These are phyloP conservation scores for Hermetia illucens DNA, from an alignment of 1,140 invertebrate species.

Conservation along the genomic window DNA sequence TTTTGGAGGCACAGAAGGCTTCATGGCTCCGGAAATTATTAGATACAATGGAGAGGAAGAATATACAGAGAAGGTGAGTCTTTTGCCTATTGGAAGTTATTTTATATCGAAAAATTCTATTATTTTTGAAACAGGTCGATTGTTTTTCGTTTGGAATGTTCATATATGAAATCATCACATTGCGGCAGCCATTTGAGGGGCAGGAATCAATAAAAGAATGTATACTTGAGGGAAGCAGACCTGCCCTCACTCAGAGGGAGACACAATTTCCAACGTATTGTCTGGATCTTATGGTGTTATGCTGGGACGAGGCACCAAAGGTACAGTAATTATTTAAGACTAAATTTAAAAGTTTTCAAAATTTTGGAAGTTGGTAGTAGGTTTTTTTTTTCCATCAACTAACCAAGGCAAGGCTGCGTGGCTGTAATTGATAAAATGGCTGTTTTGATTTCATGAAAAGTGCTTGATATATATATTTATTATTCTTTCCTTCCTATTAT, in stretches of 20 bases:
- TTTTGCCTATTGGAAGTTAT: neutral
- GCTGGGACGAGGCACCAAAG: constrained; percentile 82
- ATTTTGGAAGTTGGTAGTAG: too few species aligned
- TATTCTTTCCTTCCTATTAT: too few species aligned
- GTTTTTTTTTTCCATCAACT: too few species aligned
- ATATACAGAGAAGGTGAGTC: constrained; percentile 84
- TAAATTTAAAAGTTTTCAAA: too few species aligned
- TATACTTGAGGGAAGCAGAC: constrained; percentile 85
- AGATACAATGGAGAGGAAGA: constrained; percentile 96
- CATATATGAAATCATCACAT: constrained; percentile 86
- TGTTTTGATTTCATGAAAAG: too few species aligned
- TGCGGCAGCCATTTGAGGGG: constrained; percentile 87
- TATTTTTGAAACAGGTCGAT: constrained; percentile 54
- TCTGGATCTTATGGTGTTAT: constrained; percentile 88
- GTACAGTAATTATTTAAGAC: constrained; percentile 17
- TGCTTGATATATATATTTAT: too few species aligned
- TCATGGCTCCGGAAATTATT: constrained; percentile 98
- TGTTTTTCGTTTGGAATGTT: constrained; percentile 99
- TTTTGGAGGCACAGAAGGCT: constrained; percentile 93
- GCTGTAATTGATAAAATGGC: too few species aligned
- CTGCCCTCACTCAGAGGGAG: constrained; percentile 69
- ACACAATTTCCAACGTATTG: constrained; percentile 78
- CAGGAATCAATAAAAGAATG: constrained; percentile 93
- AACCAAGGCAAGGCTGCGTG: too few species aligned
- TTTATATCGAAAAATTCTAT: too few species aligned